Evolutionary conservation across 2,797 vertebrate genomes (phyloP).

Genomic region (Neosilurus hyrtlii): DNA sequence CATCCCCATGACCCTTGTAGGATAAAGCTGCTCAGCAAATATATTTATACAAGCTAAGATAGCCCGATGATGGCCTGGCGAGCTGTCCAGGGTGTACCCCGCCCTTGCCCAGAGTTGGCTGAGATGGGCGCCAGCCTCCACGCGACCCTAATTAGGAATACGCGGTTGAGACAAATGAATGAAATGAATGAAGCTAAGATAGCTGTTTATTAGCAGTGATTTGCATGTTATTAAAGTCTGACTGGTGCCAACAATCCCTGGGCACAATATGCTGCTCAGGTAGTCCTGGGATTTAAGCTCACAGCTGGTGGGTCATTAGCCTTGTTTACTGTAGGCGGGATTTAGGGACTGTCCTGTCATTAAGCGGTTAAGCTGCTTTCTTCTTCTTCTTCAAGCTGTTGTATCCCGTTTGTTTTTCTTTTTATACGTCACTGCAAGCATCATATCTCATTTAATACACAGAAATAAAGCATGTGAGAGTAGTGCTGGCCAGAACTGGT

Average conservation of each 20-base stretch:
- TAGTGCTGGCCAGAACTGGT: neutral
- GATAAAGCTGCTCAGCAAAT: no score
- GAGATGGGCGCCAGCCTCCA: no score
- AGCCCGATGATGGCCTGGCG: no score
- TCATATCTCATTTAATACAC: neutral
- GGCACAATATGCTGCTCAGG: neutral
- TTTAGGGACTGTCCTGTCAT: neutral
- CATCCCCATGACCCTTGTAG: no score
- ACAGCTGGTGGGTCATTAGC: neutral
- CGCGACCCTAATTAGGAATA: no score
- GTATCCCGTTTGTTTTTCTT: neutral
- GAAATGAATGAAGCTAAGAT: neutral
- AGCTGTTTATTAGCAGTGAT: neutral
- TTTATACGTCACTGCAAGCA: neutral
- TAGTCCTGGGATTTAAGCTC: neutral
- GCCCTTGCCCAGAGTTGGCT: no score
- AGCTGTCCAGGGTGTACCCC: no score
- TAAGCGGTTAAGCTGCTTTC: conserved; percentile 2
- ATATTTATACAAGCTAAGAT: no score
- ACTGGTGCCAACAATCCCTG: neutral
- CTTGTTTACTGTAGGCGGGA: neutral
- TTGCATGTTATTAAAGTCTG: neutral
- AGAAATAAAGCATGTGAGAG: no score
- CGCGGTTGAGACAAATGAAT: no score
- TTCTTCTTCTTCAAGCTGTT: neutral